phyloP scores from a whole-genome alignment of 2,888 invertebrate genomes.

The Tetragonisca angustula region DNA sequence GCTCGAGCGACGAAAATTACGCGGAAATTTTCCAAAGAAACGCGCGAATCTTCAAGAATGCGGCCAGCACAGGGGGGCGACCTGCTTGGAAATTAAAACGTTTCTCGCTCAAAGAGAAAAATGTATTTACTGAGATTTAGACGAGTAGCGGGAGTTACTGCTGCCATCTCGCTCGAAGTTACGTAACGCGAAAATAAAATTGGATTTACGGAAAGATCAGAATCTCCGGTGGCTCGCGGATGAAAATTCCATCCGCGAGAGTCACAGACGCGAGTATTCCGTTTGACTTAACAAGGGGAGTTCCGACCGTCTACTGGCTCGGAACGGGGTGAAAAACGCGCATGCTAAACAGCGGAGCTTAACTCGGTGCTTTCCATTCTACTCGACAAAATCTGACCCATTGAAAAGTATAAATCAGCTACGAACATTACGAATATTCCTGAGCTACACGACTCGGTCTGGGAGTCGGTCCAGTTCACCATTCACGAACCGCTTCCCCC shows the following conservation, averaged over 20 bases:
- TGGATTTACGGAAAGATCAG: not conserved
- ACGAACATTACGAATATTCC: conserved; percentile 44
- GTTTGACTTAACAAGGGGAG: not conserved
- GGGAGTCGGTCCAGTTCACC: conserved; percentile 46
- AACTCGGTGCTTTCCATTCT: not conserved
- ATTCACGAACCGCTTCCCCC: conserved; percentile 34
- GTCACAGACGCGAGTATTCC: not conserved
- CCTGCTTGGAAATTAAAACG: not conserved
- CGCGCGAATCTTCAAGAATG: not conserved
- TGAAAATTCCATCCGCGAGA: not conserved
- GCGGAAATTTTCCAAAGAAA: not conserved
- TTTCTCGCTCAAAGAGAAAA: not conserved
- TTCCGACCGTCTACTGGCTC: no score
- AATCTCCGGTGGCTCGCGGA: not conserved
- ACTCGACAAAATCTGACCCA: not conserved
- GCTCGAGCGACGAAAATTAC: not conserved
- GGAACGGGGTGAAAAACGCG: not conserved
- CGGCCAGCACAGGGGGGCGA: not conserved
- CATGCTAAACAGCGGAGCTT: not conserved
- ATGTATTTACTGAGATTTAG: not conserved
- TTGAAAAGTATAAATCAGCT: conserved; percentile 38
- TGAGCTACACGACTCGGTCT: conserved; percentile 26
- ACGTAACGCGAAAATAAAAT: conserved; percentile 2
- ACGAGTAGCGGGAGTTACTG: no score
- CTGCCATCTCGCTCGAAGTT: not conserved